phyloP scores from a whole-genome alignment of 2,888 invertebrate species.

The Leptinotarsa rubiginosa region DNA sequence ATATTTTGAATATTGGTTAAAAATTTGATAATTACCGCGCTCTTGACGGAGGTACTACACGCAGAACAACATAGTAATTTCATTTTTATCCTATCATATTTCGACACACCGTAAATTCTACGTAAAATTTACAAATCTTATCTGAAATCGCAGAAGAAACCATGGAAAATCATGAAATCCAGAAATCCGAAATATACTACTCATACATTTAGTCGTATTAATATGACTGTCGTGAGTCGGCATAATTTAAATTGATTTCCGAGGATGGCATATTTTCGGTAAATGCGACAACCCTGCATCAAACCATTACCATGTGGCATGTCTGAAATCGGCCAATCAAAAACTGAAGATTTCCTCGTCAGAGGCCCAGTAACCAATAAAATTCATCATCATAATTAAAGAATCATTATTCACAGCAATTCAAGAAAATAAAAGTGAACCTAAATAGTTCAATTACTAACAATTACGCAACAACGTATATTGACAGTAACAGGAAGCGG shows the following conservation, averaged over 20 bases:
- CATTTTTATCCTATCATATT: not conserved
- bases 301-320: slow-evolving; percentile 41
- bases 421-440: too few relatives aligned
- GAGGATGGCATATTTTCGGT: not conserved
- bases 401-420: not conserved
- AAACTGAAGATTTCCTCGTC: not conserved
- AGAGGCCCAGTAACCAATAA: slow-evolving; percentile 7
- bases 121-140: not conserved
- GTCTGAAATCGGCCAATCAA: slow-evolving; percentile 45
- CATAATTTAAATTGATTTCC: not conserved
- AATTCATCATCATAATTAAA: not conserved
- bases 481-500: too few relatives aligned
- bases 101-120: not conserved
- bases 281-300: slow-evolving; percentile 22
- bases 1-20: too few relatives aligned
- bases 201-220: too few relatives aligned
- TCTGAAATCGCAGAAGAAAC: too few relatives aligned
- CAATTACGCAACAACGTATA: not conserved
- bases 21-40: too few relatives aligned
- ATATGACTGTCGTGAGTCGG: too few relatives aligned
- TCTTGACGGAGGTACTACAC: too few relatives aligned
- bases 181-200: too few relatives aligned
- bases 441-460: not conserved
- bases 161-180: too few relatives aligned
- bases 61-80: too few relatives aligned